Percentiles rank a stretch among this genome's conserved stretches.
Conservation (phyloP, 2,797 vertebrate genomes). For the Podarcis siculus region DNA sequence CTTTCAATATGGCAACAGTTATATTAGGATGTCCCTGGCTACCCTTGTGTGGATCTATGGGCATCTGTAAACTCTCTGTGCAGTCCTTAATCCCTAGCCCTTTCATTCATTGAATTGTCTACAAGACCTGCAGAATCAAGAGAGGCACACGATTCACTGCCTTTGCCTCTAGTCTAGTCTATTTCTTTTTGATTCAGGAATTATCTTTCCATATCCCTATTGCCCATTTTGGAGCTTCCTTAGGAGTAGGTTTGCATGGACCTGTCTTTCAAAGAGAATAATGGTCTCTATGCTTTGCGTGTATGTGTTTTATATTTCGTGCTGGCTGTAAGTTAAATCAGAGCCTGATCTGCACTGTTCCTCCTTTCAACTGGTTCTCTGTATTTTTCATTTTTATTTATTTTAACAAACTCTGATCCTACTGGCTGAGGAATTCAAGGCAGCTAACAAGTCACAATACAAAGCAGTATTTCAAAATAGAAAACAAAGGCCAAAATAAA, state of each 20-base stretch:
- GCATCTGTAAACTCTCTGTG: slow-evolving; percentile 12
- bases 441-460: too few species aligned
- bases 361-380: not conserved
- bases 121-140: not conserved
- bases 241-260: not conserved
- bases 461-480: too few species aligned
- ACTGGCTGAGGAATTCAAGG: too few species aligned
- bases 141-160: not conserved
- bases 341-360: not conserved
- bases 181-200: slow-evolving; percentile 13
- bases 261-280: not conserved
- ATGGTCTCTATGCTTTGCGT: not conserved
- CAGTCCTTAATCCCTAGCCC: not conserved
- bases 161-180: not conserved
- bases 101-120: slow-evolving; percentile 22
- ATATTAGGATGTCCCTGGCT: not conserved
- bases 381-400: not conserved
- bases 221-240: not conserved
- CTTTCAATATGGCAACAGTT: slow-evolving; percentile 36
- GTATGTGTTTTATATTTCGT: not conserved
- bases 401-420: too few species aligned
- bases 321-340: not conserved
- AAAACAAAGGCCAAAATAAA: too few species aligned
- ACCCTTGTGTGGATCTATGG: slow-evolving; percentile 21
- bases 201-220: slow-evolving; percentile 22